phyloP scores from a whole-genome alignment of 2,888 invertebrate species.

The Rhyacophila evoluta region DNA sequence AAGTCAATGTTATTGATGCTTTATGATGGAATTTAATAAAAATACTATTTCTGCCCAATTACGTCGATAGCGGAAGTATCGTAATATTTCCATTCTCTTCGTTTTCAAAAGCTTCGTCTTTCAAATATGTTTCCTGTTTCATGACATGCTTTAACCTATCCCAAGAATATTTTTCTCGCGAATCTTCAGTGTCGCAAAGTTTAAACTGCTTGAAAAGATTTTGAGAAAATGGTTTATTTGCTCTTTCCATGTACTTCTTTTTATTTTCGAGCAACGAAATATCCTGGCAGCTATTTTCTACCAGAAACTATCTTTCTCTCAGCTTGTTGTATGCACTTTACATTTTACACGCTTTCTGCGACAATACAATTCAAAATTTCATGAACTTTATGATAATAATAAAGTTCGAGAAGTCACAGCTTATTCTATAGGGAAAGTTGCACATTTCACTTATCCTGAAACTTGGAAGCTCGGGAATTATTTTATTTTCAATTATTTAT shows the following conservation, averaged over 20 bases:
- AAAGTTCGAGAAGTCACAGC: background rate
- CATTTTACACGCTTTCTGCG: background rate
- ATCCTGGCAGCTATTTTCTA: background rate
- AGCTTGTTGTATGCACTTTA: background rate
- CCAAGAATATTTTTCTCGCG: background rate
- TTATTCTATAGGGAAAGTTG: background rate
- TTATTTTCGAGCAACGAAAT: background rate
- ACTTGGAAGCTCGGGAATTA: too few relatives aligned
- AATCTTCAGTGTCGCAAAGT: background rate
- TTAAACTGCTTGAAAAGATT: background rate
- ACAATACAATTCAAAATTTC: constrained; percentile 6
- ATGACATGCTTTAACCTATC: too few relatives aligned
- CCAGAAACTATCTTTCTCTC: background rate
- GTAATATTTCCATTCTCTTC: too few relatives aligned
- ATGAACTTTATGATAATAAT: background rate
- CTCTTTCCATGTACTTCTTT: background rate
- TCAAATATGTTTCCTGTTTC: too few relatives aligned
- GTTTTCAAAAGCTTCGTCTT: too few relatives aligned
- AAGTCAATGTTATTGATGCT: too few relatives aligned
- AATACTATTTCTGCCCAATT: too few relatives aligned
- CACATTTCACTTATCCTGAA: too few relatives aligned
- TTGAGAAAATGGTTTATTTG: background rate
- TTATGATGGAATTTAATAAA: too few relatives aligned
- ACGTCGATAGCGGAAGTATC: too few relatives aligned
- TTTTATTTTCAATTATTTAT: too few relatives aligned